Evolutionary conservation across 1,140 invertebrate species (phyloP), one percentile per base, ranked within the genome.

Genomic region (Catajapyx aquilonaris): DNA sequence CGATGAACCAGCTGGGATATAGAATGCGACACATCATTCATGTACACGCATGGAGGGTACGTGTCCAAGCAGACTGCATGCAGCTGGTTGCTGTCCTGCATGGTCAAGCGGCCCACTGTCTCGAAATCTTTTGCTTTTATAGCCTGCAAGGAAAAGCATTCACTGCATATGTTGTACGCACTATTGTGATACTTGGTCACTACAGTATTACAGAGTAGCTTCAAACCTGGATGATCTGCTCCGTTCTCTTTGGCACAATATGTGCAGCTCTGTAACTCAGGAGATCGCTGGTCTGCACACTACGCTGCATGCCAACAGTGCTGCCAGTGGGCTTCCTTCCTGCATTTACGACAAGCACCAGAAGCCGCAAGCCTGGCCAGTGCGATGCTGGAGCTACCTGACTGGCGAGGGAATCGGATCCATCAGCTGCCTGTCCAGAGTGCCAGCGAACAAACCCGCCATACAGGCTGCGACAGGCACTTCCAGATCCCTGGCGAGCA

Each of bases 41-140:
- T 75, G 51, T 97, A 97, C 17, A 74, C 59, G 55, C 77, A 78
- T 1, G 95, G 93, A 4, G 95, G 95, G 66, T 73, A 93, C 0
- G 91, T 87, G 54, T 98, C 94, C 31, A 90, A 53, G 48, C 84
- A 90, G 20, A 88, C 68, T 2, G 91, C 87, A 65, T 99, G 95
- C 48, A 98, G 76, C 56, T 95, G 84, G 69, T 99, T 98, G 35
- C 88, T 95, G 50, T 99, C 95, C 57, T 75, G 75, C 81, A 98
- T 98, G 13, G 90, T 95, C 5, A 96, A 64, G 55, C 85, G 71
- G 20, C 85, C 90, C 68, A 98, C 94, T 34, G 55, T 68, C 23
- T 68, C 44, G 57, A 97, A 99, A 62, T 98, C 66, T 52, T 66
- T 78, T 0, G 69, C 48, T 20, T 62, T 37, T 35, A 98, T 93